These are phyloP conservation scores for Callyntrura guangdongensis DNA, from an alignment of 2,888 invertebrate genomes.

Conservation along the genomic window DNA sequence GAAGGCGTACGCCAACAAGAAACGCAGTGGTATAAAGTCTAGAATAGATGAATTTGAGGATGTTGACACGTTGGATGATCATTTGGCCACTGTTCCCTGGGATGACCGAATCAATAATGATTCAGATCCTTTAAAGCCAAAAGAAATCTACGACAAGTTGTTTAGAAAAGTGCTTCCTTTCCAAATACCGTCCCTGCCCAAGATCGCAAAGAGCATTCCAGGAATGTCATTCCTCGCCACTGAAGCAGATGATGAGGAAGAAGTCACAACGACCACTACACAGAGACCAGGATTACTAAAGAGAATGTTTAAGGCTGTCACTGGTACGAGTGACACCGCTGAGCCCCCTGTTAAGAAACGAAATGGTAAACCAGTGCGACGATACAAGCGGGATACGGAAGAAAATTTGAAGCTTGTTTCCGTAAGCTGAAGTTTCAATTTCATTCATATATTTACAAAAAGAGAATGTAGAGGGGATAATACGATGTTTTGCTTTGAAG, in stretches of 20 bases:
- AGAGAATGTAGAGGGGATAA: too few species aligned
- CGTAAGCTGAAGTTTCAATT: too few species aligned
- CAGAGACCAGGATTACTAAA: conserved; percentile 59
- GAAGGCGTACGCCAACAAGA: conserved; percentile 41
- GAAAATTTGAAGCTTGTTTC: background rate
- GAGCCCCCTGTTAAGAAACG: background rate
- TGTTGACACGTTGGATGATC: conserved; percentile 1
- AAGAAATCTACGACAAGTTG: conserved; percentile 64
- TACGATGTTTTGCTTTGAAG: too few species aligned
- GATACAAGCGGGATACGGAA: conserved; percentile 44
- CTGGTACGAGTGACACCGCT: background rate
- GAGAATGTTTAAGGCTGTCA: conserved; percentile 52
- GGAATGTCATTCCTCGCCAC: conserved; percentile 45
- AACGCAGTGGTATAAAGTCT: conserved; percentile 1
- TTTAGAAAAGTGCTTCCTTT: conserved; percentile 61
- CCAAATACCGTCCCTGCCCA: conserved; percentile 35
- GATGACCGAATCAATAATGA: conserved; percentile 64
- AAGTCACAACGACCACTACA: conserved; percentile 56
- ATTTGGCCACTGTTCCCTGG: conserved; percentile 72
- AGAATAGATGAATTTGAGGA: conserved; percentile 61
- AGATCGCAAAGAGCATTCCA: conserved; percentile 63
- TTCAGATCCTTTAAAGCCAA: conserved; percentile 59
- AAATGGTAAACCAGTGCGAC: conserved; percentile 30
- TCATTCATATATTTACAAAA: background rate
- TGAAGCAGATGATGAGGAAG: background rate